Evolutionary conservation across 2,797 vertebrate species (phyloP).

Genomic region (Xerus rutilus): DNA sequence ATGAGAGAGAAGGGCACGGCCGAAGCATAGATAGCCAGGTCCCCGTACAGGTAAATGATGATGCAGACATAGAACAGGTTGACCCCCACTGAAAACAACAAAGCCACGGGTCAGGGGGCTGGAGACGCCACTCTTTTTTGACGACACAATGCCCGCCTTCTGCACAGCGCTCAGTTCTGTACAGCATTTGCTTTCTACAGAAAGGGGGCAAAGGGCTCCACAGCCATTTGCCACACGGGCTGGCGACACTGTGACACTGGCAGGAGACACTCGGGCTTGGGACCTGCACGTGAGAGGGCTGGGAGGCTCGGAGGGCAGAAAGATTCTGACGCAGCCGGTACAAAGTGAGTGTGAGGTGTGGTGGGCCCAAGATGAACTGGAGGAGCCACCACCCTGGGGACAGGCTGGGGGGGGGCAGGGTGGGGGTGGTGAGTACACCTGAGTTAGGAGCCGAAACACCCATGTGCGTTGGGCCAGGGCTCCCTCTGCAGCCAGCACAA

Average conservation of each 20-base stretch:
- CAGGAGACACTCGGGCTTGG: not conserved
- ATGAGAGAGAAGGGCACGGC: slow-evolving; percentile 97
- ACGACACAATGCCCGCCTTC: not conserved
- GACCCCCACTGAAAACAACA: slow-evolving; percentile 93
- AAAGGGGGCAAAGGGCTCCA: not conserved
- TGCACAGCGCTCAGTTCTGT: not conserved
- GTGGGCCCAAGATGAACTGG: not conserved
- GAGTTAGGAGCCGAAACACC: not conserved
- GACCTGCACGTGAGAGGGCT: not conserved
- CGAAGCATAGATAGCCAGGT: slow-evolving; percentile 98
- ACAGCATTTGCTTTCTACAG: not conserved
- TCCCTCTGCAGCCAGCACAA: not conserved
- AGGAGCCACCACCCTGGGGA: not conserved
- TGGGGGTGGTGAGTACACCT: too few relatives aligned
- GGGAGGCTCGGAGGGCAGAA: not conserved
- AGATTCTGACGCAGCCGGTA: not conserved
- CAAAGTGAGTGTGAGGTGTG: rapidly evolving
- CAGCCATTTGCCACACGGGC: not conserved
- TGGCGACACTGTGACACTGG: not conserved
- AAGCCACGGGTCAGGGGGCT: slow-evolving; percentile 23
- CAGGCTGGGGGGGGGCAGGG: not conserved
- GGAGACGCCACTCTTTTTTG: not conserved
- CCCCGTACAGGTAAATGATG: slow-evolving; percentile 98
- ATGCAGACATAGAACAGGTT: slow-evolving; percentile 99
- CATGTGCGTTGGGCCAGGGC: too few relatives aligned